phyloP scores from a whole-genome alignment of 1,140 invertebrate species.

The Scylla paramamosain region DNA sequence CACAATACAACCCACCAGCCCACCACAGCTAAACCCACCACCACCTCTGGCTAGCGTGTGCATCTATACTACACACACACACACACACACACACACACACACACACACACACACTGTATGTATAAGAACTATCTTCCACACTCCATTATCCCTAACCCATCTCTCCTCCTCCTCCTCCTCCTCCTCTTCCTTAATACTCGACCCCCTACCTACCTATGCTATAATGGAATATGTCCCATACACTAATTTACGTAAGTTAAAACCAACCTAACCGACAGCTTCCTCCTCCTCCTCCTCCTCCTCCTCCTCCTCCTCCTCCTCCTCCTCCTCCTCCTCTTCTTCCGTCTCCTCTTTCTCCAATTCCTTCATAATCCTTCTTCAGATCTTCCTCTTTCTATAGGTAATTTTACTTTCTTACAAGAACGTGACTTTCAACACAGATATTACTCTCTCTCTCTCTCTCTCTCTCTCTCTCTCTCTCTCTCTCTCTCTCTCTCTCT shows the following conservation, averaged over 20 bases:
- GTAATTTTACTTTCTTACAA: neutral
- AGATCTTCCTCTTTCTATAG: neutral
- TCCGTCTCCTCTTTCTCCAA: neutral
- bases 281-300: neutral
- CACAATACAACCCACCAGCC: neutral
- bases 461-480: too few relatives aligned
- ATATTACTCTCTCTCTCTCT: neutral
- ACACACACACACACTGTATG: neutral
- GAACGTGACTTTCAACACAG: neutral
- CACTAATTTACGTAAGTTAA: neutral
- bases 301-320: neutral
- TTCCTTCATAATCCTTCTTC: neutral
- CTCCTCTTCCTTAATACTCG: neutral
- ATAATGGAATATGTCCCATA: neutral
- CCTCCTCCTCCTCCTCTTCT: too few relatives aligned
- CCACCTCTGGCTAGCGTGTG: neutral
- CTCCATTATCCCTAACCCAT: neutral
- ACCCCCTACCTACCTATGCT: neutral
- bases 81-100: slow-evolving; percentile 47
- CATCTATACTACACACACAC: slow-evolving; percentile 26
- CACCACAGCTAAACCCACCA: neutral
- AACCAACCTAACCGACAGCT: neutral
- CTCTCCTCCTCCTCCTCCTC: neutral
- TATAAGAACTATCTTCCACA: neutral
- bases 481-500: too few relatives aligned